Evolutionary conservation across 2,113 vertebrate genomes (phyloP).

Genomic region (Chaenogobius annularis): DNA sequence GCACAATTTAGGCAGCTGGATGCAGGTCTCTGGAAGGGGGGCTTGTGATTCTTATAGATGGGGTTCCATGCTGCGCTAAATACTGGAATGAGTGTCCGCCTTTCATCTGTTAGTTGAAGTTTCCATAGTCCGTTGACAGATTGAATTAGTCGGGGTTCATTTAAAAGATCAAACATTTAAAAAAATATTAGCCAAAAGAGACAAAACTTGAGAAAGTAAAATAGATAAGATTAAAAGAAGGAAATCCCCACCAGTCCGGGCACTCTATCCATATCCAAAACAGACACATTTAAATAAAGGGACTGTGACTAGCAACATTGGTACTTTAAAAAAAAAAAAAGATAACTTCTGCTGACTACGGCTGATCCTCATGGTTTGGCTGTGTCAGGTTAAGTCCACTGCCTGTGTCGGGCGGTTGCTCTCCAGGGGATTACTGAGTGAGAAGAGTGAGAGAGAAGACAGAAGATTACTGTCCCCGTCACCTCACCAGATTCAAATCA

Average conservation of each 20-base stretch:
- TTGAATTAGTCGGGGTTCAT: conserved; percentile 18
- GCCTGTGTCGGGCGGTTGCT: conserved; percentile 21
- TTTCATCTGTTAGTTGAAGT: conserved; percentile 61
- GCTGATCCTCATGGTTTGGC: conserved; percentile 1
- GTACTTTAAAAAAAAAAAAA: neutral
- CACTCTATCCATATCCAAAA: conserved; percentile 16
- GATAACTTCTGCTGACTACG: neutral
- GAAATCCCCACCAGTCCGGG: conserved; percentile 34
- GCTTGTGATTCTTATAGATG: conserved; percentile 79
- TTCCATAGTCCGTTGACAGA: conserved; percentile 51
- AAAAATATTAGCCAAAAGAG: neutral
- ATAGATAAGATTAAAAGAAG: neutral
- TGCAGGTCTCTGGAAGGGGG: conserved; percentile 73
- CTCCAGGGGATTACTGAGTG: conserved; percentile 52
- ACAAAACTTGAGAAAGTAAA: neutral
- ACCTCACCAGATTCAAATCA: conserved; percentile 37
- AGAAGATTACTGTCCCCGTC: conserved; percentile 52
- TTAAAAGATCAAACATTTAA: conserved; percentile 8
- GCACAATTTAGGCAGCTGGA: conserved; percentile 76
- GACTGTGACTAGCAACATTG: neutral
- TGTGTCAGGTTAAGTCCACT: conserved; percentile 1
- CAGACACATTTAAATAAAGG: conserved; percentile 1
- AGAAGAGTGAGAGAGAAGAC: conserved; percentile 23
- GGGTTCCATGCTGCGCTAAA: conserved; percentile 62
- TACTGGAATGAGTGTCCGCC: conserved; percentile 51